Evolutionary conservation across 2,888 invertebrate genomes (phyloP).

Genomic region (Scotopteryx bipunctaria): DNA sequence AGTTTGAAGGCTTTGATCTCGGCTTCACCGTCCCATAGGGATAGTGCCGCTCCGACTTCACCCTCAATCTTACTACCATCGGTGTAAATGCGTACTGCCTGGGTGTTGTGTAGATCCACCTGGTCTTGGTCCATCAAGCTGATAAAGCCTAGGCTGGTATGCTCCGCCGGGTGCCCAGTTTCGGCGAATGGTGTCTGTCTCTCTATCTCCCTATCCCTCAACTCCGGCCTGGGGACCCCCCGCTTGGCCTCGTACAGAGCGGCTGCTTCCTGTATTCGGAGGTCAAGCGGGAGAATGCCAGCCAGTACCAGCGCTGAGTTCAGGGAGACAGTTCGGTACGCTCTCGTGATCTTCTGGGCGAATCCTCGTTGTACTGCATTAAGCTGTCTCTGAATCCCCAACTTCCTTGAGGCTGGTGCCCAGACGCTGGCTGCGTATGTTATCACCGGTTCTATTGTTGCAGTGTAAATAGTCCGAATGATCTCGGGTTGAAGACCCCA

Average conservation of each 20-base stretch:
- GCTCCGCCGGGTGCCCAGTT: conserved; percentile 4
- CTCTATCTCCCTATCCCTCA: neutral
- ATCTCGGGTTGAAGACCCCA: conserved; percentile 27
- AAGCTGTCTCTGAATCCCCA: neutral
- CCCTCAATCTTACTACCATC: conserved; percentile 10
- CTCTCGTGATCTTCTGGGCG: conserved; percentile 2
- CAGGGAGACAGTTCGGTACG: conserved; percentile 5
- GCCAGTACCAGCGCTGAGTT: conserved; percentile 8
- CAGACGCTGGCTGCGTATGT: conserved; percentile 1
- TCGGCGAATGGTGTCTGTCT: neutral
- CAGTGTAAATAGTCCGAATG: conserved; percentile 20
- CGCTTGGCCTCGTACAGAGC: neutral
- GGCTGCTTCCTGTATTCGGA: conserved; percentile 13
- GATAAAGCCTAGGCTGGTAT: neutral
- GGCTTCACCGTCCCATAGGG: neutral
- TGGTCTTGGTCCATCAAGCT: conserved; percentile 10
- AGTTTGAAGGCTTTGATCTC: neutral
- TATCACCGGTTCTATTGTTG: neutral
- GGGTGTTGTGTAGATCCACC: neutral
- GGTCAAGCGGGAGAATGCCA: conserved; percentile 17
- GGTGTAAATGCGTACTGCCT: conserved; percentile 5
- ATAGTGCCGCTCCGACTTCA: neutral
- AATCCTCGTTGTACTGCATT: neutral
- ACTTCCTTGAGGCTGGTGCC: neutral
- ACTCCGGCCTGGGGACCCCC: neutral